phyloP scores from a whole-genome alignment of 2,113 vertebrate genomes.

The Chrysochloris asiatica region DNA sequence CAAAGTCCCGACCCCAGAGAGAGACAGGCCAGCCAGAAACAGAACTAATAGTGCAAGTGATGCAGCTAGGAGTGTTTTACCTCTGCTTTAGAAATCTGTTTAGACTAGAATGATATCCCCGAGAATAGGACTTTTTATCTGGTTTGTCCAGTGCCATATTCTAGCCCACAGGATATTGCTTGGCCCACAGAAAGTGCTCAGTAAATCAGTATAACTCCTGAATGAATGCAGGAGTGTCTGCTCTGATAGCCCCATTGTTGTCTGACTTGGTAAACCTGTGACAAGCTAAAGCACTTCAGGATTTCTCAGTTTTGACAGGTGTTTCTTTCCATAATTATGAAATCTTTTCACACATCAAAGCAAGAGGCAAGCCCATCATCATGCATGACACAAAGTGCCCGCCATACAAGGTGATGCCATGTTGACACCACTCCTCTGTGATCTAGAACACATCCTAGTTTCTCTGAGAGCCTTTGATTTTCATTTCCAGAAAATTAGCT shows the following conservation, averaged over 20 bases:
- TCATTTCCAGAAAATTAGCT: background rate
- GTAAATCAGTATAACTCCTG: background rate
- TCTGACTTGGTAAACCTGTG: background rate
- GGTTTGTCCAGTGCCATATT: background rate
- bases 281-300: background rate
- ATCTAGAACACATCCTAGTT: background rate
- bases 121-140: background rate
- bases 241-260: background rate
- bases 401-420: background rate
- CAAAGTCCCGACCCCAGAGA: background rate
- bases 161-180: background rate
- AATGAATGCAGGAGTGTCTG: background rate
- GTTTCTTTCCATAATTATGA: background rate
- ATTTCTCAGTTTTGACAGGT: background rate
- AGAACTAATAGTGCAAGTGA: background rate
- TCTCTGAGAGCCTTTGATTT: slow-evolving; percentile 4
- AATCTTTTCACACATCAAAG: background rate
- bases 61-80: background rate
- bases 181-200: background rate
- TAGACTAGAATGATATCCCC: background rate
- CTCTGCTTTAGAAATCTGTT: background rate
- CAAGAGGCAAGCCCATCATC: background rate
- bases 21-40: background rate
- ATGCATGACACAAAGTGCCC: background rate
- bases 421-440: background rate